These are phyloP conservation scores for Syndactyla subalaris DNA, from an alignment of 2,797 vertebrate species.

Conservation along the genomic window DNA sequence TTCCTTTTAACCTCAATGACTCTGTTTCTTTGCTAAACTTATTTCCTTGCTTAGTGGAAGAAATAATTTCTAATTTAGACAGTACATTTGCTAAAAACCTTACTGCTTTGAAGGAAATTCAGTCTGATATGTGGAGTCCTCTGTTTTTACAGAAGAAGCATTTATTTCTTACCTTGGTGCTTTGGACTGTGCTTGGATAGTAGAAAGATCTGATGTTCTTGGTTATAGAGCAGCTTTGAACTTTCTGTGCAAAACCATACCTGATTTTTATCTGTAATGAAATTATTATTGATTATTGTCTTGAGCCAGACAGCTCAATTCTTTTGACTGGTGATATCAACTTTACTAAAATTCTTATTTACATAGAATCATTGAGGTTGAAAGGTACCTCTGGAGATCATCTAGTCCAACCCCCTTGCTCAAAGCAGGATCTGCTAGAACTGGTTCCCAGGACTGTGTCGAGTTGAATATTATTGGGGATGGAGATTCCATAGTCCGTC, in stretches of 20 bases:
- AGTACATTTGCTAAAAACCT: background rate
- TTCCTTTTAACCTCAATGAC: background rate
- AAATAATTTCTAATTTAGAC: background rate
- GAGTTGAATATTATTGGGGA: background rate
- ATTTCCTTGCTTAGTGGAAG: background rate
- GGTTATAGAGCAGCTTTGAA: slow-evolving; percentile 22
- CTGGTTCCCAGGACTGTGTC: background rate
- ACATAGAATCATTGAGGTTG: background rate
- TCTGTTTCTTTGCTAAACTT: background rate
- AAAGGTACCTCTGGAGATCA: background rate
- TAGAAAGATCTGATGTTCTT: slow-evolving; percentile 46
- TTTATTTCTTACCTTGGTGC: background rate
- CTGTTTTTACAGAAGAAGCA: background rate
- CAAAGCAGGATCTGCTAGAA: background rate
- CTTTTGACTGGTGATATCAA: slow-evolving; percentile 7
- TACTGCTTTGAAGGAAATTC: background rate
- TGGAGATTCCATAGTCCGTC: background rate
- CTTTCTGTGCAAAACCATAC: slow-evolving; percentile 6
- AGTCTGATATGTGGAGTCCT: background rate
- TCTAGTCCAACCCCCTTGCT: background rate
- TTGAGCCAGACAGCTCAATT: slow-evolving; percentile 25
- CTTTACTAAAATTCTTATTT: background rate
- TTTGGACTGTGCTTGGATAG: background rate
- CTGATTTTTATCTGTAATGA: slow-evolving; percentile 14
- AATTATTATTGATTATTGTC: slow-evolving; percentile 33